Evolutionary conservation across 2,113 vertebrate species (phyloP).

Genomic region (Oryzias melastigma): DNA sequence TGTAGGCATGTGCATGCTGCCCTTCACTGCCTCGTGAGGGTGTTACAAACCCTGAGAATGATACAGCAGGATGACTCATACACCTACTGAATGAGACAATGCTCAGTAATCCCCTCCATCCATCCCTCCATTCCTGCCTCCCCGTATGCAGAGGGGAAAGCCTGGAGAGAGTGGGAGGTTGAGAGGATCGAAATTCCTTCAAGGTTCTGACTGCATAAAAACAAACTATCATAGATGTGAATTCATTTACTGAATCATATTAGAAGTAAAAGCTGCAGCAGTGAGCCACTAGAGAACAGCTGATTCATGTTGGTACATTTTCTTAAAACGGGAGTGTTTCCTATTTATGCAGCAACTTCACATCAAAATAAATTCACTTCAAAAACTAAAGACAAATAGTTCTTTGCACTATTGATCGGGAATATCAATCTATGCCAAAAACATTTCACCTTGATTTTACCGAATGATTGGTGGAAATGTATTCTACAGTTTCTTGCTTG

Average conservation of each 20-base stretch:
- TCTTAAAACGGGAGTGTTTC: too few relatives aligned
- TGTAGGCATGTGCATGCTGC: constrained; percentile 16
- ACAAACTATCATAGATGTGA: constrained; percentile 23
- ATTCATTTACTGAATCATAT: constrained; percentile 22
- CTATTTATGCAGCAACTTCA: too few relatives aligned
- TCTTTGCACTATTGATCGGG: too few relatives aligned
- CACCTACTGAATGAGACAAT: constrained; percentile 66
- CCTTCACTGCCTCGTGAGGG: constrained; percentile 36
- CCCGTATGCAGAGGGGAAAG: constrained; percentile 38
- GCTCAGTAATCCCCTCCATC: constrained; percentile 62
- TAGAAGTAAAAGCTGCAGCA: too few relatives aligned
- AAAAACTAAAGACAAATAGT: too few relatives aligned
- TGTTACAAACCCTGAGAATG: constrained; percentile 57
- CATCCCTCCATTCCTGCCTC: constrained; percentile 52
- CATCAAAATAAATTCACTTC: too few relatives aligned
- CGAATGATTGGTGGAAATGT: not conserved
- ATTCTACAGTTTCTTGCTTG: not conserved
- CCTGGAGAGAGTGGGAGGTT: constrained; percentile 33
- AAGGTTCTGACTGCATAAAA: constrained; percentile 41
- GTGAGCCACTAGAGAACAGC: too few relatives aligned
- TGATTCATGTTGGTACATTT: too few relatives aligned
- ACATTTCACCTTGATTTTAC: too few relatives aligned
- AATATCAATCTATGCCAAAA: too few relatives aligned
- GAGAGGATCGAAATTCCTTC: constrained; percentile 42
- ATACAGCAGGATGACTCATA: constrained; percentile 74